These are phyloP conservation scores for Mesembrinibis cayennensis DNA, from an alignment of 2,113 vertebrate genomes.

Conservation along the genomic window DNA sequence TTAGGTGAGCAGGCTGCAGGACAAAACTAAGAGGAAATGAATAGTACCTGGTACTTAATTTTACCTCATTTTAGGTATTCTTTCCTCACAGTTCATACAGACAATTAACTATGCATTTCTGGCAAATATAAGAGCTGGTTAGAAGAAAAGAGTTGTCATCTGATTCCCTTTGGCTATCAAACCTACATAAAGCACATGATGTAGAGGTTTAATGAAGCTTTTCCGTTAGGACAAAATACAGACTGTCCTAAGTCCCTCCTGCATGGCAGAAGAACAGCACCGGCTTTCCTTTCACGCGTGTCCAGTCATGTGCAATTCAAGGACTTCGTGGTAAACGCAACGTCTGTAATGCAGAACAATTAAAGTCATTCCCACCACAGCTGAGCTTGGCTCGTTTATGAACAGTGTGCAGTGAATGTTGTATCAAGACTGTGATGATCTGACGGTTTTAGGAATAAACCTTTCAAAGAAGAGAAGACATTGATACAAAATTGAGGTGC, in stretches of 20 bases:
- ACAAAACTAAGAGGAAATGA: background rate
- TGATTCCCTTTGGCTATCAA: background rate
- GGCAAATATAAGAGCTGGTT: background rate
- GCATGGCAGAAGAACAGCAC: background rate
- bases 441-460: constrained; percentile 11
- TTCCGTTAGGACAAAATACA: background rate
- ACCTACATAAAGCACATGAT: background rate
- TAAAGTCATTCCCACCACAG: background rate
- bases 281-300: background rate
- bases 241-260: background rate
- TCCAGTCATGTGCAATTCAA: background rate
- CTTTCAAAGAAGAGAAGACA: constrained; percentile 36
- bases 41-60: background rate
- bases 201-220: background rate
- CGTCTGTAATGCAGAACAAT: background rate
- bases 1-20: background rate
- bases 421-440: constrained; percentile 37
- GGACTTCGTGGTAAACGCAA: background rate
- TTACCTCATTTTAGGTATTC: background rate
- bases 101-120: background rate
- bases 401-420: background rate
- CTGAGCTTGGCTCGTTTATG: background rate
- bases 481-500: constrained; percentile 46
- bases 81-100: background rate
- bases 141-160: background rate